These are phyloP conservation scores for Hypolimnas misippus DNA, from an alignment of 2,888 invertebrate species.

Conservation along the genomic window DNA sequence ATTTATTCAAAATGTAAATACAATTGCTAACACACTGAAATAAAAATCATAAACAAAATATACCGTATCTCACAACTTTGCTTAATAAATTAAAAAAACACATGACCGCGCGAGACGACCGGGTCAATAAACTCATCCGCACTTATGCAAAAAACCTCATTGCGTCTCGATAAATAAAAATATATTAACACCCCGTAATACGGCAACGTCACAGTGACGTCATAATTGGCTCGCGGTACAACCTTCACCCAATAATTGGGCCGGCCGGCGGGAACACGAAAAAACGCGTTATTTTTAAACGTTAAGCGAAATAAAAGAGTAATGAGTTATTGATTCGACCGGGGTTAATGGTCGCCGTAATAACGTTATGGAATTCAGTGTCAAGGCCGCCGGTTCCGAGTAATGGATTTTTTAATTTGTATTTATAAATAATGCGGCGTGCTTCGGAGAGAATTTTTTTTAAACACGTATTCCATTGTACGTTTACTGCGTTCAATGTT, in stretches of 20 bases:
- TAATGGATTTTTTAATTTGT: constrained; percentile 47
- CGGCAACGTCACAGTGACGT: constrained; percentile 47
- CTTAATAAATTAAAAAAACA: background rate
- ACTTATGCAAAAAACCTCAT: constrained; percentile 34
- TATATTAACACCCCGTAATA: constrained; percentile 44
- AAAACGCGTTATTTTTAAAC: constrained; percentile 64
- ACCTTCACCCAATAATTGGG: constrained; percentile 65
- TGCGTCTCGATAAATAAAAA: constrained; percentile 44
- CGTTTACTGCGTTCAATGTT: background rate
- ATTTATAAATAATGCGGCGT: constrained; percentile 29
- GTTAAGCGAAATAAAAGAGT: constrained; percentile 65
- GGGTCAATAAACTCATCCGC: constrained; percentile 28
- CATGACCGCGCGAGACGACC: background rate
- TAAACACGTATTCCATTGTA: constrained; percentile 9
- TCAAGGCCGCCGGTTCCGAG: constrained; percentile 52
- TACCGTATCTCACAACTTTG: background rate
- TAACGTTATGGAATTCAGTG: constrained; percentile 53
- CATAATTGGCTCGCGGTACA: constrained; percentile 53
- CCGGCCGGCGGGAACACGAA: constrained; percentile 54
- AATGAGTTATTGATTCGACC: constrained; percentile 64
- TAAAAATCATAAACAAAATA: no score
- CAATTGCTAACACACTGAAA: no score
- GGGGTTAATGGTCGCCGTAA: constrained; percentile 56
- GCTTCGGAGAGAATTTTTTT: constrained; percentile 22
- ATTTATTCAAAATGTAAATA: no score